Conservation (phyloP, 1,140 invertebrate species). For the Procambarus clarkii region DNA sequence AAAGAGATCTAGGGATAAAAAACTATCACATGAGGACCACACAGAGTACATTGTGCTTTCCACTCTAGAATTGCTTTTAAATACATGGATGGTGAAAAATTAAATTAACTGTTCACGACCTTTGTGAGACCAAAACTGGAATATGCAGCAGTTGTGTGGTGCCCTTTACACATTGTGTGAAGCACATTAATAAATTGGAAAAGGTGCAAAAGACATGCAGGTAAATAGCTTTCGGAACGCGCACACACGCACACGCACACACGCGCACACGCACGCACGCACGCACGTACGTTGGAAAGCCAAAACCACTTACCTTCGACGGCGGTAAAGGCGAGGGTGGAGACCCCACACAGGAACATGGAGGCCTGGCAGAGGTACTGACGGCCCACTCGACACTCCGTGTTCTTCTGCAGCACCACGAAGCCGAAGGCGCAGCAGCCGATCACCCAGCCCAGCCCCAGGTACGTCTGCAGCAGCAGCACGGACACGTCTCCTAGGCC, state of each 20-base stretch:
- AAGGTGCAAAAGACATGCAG: too few relatives aligned
- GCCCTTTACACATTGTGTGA: too few relatives aligned
- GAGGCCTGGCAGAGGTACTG: conserved; percentile 89
- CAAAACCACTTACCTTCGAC: conserved; percentile 79
- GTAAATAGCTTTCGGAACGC: too few relatives aligned
- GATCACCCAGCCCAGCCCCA: conserved; percentile 88
- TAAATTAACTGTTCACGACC: too few relatives aligned
- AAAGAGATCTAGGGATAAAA: too few relatives aligned
- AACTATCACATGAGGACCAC: too few relatives aligned
- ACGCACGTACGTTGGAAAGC: neutral
- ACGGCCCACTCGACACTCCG: conserved; percentile 88
- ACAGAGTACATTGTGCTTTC: too few relatives aligned
- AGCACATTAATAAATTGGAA: too few relatives aligned
- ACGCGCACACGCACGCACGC: neutral
- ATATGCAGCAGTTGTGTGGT: too few relatives aligned
- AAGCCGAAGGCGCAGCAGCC: conserved; percentile 89
- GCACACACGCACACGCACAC: neutral
- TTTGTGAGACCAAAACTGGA: too few relatives aligned
- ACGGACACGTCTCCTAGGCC: conserved; percentile 83
- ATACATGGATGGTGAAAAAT: too few relatives aligned
- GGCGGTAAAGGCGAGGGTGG: conserved; percentile 88
- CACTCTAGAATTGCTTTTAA: too few relatives aligned
- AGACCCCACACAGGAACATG: conserved; percentile 86
- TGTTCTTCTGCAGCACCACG: conserved; percentile 87
- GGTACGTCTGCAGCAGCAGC: conserved; percentile 84